Base-by-base conservation (phyloP, 1,140 invertebrate genomes). In the Tetragnatha versicolor region DNA sequence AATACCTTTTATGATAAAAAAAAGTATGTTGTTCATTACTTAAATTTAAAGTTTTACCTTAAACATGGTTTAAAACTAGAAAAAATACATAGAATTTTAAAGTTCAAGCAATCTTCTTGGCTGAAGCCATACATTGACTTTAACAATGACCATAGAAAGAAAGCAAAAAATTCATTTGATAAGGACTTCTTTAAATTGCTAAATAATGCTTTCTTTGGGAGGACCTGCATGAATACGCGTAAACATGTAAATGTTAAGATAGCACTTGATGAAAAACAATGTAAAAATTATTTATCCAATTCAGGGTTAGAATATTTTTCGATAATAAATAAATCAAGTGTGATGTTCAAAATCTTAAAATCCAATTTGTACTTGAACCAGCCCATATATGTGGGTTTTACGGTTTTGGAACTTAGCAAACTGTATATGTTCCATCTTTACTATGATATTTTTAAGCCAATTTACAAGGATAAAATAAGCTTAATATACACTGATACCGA, bases 131-230 rank as follows among this genome's bases (percentile, higher is more conserved):
- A 72, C 31, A 55, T 72, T 0, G 27, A 37, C 4, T 55, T 72
- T 9, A 72, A 72, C 22, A 72, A 47, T 9, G 25, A 83, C 3
- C 55, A 84, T 27, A 79, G 86, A 83, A 82, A 81, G 70, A 37
- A 79, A 37, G 84, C 87, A 12, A 84, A 63, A 47, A 85, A 83
- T 63, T 83, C 82, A 20, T 87, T 87, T 81, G 83, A 86, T 80
- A 85, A 87, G 82, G 84, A 87, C 61, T 84, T 86, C 58, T 88
- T 79, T 70, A 89, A 88, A 83, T 77, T 87, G 5, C 84, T 86
- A 81, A 87, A 85, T 66, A 87, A 88, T 79, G 49, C 81, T 7
- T 81, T 85, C 14, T 86, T 87, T 83, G 86, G 88, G 2, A 87
- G 87, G 83, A 87, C 84, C 4, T 85, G 87, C 81, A 85, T 88